phyloP scores from a whole-genome alignment of 1,140 invertebrate genomes.

The Drosophila pandora region DNA sequence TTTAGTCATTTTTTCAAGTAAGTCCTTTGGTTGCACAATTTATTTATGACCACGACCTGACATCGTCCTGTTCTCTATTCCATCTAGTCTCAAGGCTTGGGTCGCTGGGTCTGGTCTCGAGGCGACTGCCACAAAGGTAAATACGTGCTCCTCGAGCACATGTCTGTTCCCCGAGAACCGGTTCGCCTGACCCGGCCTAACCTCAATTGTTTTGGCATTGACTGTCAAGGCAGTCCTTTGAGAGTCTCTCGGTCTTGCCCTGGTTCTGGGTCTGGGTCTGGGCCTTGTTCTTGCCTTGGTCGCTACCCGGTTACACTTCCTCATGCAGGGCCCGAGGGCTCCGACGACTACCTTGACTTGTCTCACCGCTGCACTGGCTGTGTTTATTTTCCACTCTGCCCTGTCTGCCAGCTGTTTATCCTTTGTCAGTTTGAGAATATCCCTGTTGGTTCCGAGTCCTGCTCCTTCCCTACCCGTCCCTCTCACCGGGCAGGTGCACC shows the following conservation, averaged over 20 bases:
- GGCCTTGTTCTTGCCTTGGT: slow-evolving; percentile 38
- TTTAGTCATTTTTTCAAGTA: slow-evolving; percentile 15
- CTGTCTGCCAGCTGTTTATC: slow-evolving; percentile 62
- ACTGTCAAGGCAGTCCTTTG: slow-evolving; percentile 65
- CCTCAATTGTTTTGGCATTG: slow-evolving; percentile 76
- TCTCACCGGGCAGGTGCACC: not conserved
- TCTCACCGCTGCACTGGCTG: slow-evolving; percentile 29
- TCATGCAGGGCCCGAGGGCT: not conserved
- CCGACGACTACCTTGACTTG: slow-evolving; percentile 43
- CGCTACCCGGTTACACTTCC: slow-evolving; percentile 21
- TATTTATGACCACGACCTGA: slow-evolving; percentile 10
- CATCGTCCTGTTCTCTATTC: not conserved
- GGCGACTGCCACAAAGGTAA: slow-evolving; percentile 44
- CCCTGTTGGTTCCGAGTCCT: not conserved
- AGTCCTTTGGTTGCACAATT: slow-evolving; percentile 18
- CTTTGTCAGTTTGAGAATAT: slow-evolving; percentile 35
- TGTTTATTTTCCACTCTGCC: slow-evolving; percentile 62
- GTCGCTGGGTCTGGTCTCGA: slow-evolving; percentile 21
- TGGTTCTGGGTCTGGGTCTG: slow-evolving; percentile 48
- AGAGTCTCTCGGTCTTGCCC: slow-evolving; percentile 42
- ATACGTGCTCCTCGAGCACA: slow-evolving; percentile 36
- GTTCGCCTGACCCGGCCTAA: slow-evolving; percentile 29
- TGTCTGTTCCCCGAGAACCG: slow-evolving; percentile 14
- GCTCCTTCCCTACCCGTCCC: not conserved
- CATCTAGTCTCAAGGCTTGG: not conserved